Evolutionary conservation across 2,888 invertebrate species (phyloP), one percentile per base, ranked within the genome.

Genomic region (Patella pellucida): DNA sequence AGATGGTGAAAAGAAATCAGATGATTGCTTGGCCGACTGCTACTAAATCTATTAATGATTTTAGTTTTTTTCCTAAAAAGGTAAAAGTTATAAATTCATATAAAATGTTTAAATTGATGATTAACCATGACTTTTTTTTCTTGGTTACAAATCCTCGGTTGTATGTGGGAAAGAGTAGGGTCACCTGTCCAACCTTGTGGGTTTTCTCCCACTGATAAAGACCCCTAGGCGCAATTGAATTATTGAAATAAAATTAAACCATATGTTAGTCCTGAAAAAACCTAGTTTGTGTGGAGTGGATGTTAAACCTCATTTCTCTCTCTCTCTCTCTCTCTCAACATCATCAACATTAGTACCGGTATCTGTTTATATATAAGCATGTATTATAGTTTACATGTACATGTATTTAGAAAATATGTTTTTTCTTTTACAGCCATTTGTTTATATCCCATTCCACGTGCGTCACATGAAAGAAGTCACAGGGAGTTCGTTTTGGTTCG

Each of bases 31-130:
- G 79, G 51, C 78, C 83, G 41, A 68, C 82, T 16, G 83, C 85
- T 68, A 81, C 81, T 11, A 84, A 82, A 76, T 77, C 83, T 62
- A 74, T 79, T n/a, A 86, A 85, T 79, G 86, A 86, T 77, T 87
- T 86, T 77, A 67, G 79, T 3, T 85, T 79, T 78, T 78, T 81
- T 69, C 68, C 78, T 23, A 76, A 82, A 72, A 86, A 85, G 85
- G 85, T 85, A 79, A 71, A 9, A 9, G 41, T 31, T 4, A 31
- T 31, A 31, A 31, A 31, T 31, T 31, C 4, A 27, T 27, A 27
- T 3, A 2, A 2, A 27, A 3, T 27, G 27, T 31, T 31, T 5
- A 31, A 31, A 31, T 5, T 41, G 41, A 41, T 41, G 31, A 31
- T 31, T n/a, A n/a, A n/a, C n/a, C n/a, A n/a, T n/a, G n/a, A n/a